A percentile compares a stretch with the other conserved stretches of the same genome.
These are phyloP conservation scores for Brachyhypopomus gauderio DNA, from an alignment of 2,113 vertebrate species.

Conservation along the genomic window DNA sequence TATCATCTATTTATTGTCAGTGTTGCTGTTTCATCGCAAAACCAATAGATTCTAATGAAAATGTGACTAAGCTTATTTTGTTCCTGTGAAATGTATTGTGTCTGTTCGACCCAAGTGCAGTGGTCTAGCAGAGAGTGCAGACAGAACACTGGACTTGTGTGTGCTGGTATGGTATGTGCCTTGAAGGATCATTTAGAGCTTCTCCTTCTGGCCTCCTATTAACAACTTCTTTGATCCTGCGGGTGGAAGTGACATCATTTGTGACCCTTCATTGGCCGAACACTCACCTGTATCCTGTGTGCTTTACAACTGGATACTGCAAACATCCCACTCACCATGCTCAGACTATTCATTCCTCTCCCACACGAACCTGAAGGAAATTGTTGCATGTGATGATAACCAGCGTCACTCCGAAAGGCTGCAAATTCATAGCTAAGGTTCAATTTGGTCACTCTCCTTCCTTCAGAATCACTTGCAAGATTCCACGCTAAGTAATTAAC, in stretches of 20 bases:
- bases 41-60: constrained; percentile 69
- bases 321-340: neutral
- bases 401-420: neutral
- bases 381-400: neutral
- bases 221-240: constrained; percentile 27
- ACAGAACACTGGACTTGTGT: constrained; percentile 53
- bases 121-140: constrained; percentile 34
- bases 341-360: constrained; percentile 8
- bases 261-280: constrained; percentile 18
- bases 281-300: constrained; percentile 7
- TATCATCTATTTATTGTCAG: constrained; percentile 76
- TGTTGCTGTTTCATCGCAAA: constrained; percentile 73
- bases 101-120: constrained; percentile 43
- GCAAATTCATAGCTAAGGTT: too few species aligned
- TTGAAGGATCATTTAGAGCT: constrained; percentile 45
- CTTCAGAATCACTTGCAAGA: neutral
- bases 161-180: constrained; percentile 42
- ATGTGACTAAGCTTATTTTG: constrained; percentile 67
- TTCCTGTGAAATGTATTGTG: constrained; percentile 60
- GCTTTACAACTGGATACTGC: constrained; percentile 30
- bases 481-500: neutral
- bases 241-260: constrained; percentile 53
- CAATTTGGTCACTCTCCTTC: neutral
- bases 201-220: constrained; percentile 39
- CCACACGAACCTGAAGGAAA: neutral